Base-by-base conservation (phyloP, 2,797 vertebrate genomes). In the Mormyrus proboscirostris region DNA sequence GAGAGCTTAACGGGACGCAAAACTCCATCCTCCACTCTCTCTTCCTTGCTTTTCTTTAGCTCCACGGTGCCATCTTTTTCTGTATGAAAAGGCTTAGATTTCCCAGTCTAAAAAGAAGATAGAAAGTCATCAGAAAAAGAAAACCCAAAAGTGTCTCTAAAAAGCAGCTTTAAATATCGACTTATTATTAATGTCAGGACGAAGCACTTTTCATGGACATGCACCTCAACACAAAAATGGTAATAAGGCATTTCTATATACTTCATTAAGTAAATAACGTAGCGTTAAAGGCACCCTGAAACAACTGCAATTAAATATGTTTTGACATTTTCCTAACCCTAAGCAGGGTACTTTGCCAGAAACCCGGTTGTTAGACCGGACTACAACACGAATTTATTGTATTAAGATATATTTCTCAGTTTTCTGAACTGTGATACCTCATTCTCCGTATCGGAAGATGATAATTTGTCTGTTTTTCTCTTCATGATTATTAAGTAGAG, bases 1-100 rank as follows among this genome's bases (percentile, higher is more conserved):
- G 96, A 97, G 90, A 98, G 92, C 91, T 98, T 98, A 47, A 96
- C 95, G 0, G 97, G 95, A 41, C 94, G 95, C 91, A 95, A 91
- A 1, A 94, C 91, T 50, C 93, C 91, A 1, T 93, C 93, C 3
- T 92, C 92, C 0, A 84, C 89, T 0, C 16, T 38, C 0, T 16
- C 49, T 4, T 91, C 90, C 7, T 92, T 94, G 89, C 91, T 94
- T 91, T 94, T 93, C 92, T 96, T 96, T 88, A 90, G 83, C 50
- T 86, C 87, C 65, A 41, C 47, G 4, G 14, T 90, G 2, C 87
- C 90, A 10, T 90, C 86, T 38, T 90, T 51, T 10, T 86, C 88
- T 12, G 87, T 89, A 1, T 88, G 57, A 53, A 91, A 62, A 0
- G 89, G 88, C 10, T 91, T 92, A 10, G 91, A 53, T 2, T 65